Conservation (phyloP, 2,888 invertebrate species). For the Meliscaeva auricollis region DNA sequence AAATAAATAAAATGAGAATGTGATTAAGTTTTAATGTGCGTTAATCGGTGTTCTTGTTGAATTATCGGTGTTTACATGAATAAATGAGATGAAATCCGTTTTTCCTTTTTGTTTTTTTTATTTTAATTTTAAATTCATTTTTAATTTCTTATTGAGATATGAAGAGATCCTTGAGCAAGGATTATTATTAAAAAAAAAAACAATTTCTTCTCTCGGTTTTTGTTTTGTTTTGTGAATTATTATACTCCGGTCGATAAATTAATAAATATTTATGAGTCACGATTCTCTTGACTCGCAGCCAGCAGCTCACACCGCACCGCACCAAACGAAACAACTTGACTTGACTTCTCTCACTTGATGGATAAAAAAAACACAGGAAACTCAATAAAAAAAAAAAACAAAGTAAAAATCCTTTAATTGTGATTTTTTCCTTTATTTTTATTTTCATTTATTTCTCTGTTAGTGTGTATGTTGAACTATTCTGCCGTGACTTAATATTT, state of each 20-base stretch:
- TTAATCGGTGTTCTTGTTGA: constrained; percentile 56
- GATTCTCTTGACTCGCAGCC: constrained; percentile 10
- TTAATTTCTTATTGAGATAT: constrained; percentile 4
- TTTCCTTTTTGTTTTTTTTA: neutral
- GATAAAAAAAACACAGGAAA: constrained; percentile 11
- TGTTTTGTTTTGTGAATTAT: constrained; percentile 23
- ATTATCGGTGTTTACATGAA: constrained; percentile 38
- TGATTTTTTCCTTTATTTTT: constrained; percentile 54
- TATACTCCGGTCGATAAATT: constrained; percentile 61
- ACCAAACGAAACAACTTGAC: neutral
- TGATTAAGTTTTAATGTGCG: constrained; percentile 48
- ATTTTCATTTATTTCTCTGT: neutral
- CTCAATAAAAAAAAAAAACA: neutral
- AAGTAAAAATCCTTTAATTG: constrained; percentile 33
- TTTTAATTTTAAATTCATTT: constrained; percentile 10
- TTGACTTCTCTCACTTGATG: constrained; percentile 20
- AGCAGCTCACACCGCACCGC: neutral
- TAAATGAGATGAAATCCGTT: constrained; percentile 41
- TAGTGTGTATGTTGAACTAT: constrained; percentile 20
- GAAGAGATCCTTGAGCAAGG: constrained; percentile 50
- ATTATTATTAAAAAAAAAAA: constrained; percentile 22
- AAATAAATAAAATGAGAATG: constrained; percentile 7
- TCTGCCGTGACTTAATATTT: constrained; percentile 6
- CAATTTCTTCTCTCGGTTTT: neutral
- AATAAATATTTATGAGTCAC: constrained; percentile 70